Conservation (phyloP, 1,140 invertebrate genomes). For the Sarcophaga bullata region DNA sequence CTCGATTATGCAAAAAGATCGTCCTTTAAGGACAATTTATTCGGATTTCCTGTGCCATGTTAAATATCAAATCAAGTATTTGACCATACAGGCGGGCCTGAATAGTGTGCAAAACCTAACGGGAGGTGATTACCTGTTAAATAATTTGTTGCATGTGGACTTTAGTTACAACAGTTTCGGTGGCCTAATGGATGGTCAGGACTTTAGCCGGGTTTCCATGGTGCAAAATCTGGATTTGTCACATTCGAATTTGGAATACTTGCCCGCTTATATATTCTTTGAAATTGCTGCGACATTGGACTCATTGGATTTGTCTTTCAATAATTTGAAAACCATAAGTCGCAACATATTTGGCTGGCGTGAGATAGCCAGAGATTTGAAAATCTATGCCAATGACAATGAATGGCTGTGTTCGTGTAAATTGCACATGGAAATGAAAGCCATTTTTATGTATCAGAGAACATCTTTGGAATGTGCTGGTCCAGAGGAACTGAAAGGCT, state of each 20-base stretch:
- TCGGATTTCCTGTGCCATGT: slow-evolving; percentile 49
- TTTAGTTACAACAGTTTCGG: slow-evolving; percentile 53
- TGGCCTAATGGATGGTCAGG: slow-evolving; percentile 42
- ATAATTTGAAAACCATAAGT: slow-evolving; percentile 49
- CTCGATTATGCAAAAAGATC: slow-evolving; percentile 48
- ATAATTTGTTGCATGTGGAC: slow-evolving; percentile 47
- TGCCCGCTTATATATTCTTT: slow-evolving; percentile 54
- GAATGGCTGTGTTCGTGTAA: slow-evolving; percentile 52
- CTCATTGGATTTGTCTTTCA: slow-evolving; percentile 52
- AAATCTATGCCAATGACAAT: slow-evolving; percentile 47
- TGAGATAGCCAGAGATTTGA: slow-evolving; percentile 44
- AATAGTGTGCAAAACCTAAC: slow-evolving; percentile 52
- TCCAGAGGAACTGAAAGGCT: slow-evolving; percentile 44
- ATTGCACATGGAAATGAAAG: slow-evolving; percentile 46
- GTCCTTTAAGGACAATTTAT: slow-evolving; percentile 43
- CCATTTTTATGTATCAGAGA: slow-evolving; percentile 46
- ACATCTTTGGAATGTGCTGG: slow-evolving; percentile 43
- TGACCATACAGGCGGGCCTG: slow-evolving; percentile 48
- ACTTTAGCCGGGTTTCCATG: slow-evolving; percentile 51
- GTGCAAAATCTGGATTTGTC: slow-evolving; percentile 50
- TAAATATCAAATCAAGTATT: slow-evolving; percentile 49
- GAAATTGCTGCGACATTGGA: slow-evolving; percentile 47
- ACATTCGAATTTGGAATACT: slow-evolving; percentile 50
- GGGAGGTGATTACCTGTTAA: slow-evolving; percentile 46
- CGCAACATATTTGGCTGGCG: slow-evolving; percentile 48